Conservation (phyloP, 2,113 vertebrate genomes). For the Neopipo cinnamomea region DNA sequence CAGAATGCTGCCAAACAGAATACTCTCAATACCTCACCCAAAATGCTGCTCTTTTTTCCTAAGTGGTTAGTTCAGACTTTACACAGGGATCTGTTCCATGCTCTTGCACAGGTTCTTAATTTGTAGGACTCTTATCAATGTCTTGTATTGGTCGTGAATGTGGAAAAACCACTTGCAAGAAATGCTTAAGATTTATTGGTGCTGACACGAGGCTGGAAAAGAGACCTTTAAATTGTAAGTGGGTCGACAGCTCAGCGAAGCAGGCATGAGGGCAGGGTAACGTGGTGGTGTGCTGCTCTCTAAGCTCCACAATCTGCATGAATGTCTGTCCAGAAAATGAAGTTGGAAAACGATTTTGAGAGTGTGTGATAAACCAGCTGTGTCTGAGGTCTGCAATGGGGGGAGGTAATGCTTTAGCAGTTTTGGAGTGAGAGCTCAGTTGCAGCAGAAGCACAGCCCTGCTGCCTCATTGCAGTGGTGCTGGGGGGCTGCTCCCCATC, state of each 20-base stretch:
- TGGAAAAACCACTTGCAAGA: not conserved
- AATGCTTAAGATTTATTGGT: not conserved
- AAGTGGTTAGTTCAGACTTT: not conserved
- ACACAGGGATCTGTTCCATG: not conserved
- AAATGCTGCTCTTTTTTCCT: not conserved
- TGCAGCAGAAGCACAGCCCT: not conserved
- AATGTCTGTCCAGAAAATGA: not conserved
- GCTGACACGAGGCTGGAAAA: not conserved
- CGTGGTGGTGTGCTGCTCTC: not conserved
- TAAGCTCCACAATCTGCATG: not conserved
- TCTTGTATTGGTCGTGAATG: accelerated
- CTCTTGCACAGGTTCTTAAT: not conserved
- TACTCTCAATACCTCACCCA: not conserved
- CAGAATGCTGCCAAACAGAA: not conserved
- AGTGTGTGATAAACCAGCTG: not conserved
- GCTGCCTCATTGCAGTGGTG: accelerated
- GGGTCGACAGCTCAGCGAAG: not conserved
- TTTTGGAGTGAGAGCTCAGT: not conserved
- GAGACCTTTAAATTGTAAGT: not conserved
- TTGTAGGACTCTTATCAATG: not conserved
- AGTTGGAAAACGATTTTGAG: not conserved
- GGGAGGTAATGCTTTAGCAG: not conserved
- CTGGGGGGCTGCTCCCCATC: not conserved
- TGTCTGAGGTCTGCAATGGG: not conserved
- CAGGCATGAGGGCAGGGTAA: not conserved